Evolutionary conservation across 2,797 vertebrate genomes (phyloP).

Genomic region (Denticeps clupeoides): DNA sequence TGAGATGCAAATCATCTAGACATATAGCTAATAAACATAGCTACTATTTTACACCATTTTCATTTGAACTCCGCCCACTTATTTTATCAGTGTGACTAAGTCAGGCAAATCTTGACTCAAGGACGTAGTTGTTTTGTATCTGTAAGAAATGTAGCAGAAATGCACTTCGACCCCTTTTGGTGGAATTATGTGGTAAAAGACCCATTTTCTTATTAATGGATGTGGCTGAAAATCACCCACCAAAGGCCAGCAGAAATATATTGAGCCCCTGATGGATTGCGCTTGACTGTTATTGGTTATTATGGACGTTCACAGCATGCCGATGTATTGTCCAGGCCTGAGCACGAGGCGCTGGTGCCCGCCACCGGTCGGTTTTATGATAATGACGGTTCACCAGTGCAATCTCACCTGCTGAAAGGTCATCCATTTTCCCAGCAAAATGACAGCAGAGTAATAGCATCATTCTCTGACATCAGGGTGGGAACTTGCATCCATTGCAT

Average conservation of each 20-base stretch:
- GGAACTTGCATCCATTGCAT: neutral
- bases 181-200: too few relatives aligned
- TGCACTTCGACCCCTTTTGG: too few relatives aligned
- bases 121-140: too few relatives aligned
- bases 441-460: conserved; percentile 26
- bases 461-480: neutral
- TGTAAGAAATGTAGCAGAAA: too few relatives aligned
- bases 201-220: too few relatives aligned
- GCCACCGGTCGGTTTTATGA: conserved; percentile 16
- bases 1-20: too few relatives aligned
- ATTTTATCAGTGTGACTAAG: too few relatives aligned
- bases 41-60: too few relatives aligned
- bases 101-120: too few relatives aligned
- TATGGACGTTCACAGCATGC: neutral
- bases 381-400: conserved; percentile 14
- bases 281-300: neutral
- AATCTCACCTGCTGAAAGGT: conserved; percentile 22
- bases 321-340: neutral
- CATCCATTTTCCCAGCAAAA: conserved; percentile 20
- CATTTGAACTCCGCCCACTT: too few relatives aligned
- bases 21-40: too few relatives aligned
- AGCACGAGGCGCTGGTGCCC: conserved; percentile 1
- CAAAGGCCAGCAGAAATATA: neutral
- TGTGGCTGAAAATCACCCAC: too few relatives aligned
- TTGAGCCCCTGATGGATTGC: conserved; percentile 1